Evolutionary conservation across 1,140 invertebrate genomes (phyloP), one percentile per base, ranked within the genome.

Genomic region (Drosophila pruinosa): DNA sequence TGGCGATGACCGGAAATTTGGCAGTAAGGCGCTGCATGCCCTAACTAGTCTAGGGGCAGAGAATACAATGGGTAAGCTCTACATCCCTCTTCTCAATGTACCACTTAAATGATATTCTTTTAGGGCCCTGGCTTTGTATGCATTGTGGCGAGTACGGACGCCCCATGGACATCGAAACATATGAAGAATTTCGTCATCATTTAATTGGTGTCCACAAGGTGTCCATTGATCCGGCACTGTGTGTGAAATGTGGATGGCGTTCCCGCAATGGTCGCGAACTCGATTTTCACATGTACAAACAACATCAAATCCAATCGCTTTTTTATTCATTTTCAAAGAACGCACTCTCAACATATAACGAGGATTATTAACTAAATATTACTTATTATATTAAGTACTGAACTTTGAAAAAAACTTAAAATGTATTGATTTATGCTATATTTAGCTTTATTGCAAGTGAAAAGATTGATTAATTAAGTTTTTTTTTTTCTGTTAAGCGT

Each of bases 241-340:
- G 57, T 17, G 19, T 22, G 6, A 24, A 31, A 7, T 59, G 63
- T 15, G 63, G 54, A 14, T 67, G 43, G 63, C 53, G 41, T 58
- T 65, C 58, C 1, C 14, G 3, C 5, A 36, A 24, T 47, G 45
- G 24, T 28, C 59, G 15, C 1, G 43, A 61, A n/a, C 34, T 52
- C 4, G 21, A 52, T 8, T 26, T 41, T 8, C 59, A 63, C 12
- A 52, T 28, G 36, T 41, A 21, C 3, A 52, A 52, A 28, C 6
- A 26, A 2, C 59, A 63, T 31, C 2, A 63, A 19, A 31, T 53
- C 1, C 14, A 19, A 10, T 12, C 48, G 1, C 7, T 41, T 1
- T 53, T 63, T 6, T 41, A 63, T n/a, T 17, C 17, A 53, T 53
- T 19, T 28, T 10, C 58, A 8, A 62, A 39, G 45, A 47, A 5